Base-by-base conservation (phyloP, 1,140 invertebrate species). In the Armadillidium nasatum region DNA sequence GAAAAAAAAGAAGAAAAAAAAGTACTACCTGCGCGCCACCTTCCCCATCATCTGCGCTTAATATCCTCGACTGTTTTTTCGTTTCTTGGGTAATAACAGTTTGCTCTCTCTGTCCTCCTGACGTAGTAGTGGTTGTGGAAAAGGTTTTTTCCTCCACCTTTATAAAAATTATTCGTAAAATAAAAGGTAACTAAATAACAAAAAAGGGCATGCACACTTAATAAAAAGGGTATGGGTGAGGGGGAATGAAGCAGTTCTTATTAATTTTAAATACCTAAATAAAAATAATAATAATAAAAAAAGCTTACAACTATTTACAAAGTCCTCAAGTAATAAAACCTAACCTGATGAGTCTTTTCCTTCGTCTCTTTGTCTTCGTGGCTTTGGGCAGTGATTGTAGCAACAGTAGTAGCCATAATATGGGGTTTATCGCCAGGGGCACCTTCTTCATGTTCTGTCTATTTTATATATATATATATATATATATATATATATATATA, bases 71-170 rank as follows among this genome's bases (percentile, higher is more conserved):
- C 75, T 91, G 95, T 43, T 93, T 93, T 85, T 92, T 92, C 78
- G 95, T 92, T 86, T 96, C 91, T 85, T 95, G 93, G 19, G 93
- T 95, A 44, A 96, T 89, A 46, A 93, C 92, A 67, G 93, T 88
- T 83, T 95, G 92, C 83, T 95, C 93, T 83, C 94, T 93, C 79
- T 91, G 87, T 50, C 89, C 93, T 68, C 92, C 92, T 74, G 13
- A 66, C 79, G 92, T 93, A 7, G 92, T 93, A 0, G 93, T 93
- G 76, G 93, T 92, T n/a, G 93, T 93, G 82, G 93, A 92, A 79
- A 95, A 93, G 0, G 93, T 95, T 85, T 94, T 94, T 87, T 95
- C 94, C 85, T 94, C 91, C 83, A 95, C 88, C 88, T 94, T 33
- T 33, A 33, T 33, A 33, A 33, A 33, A 33, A 33, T 33, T 33